Evolutionary conservation across 2,888 invertebrate genomes (phyloP), one percentile per base, ranked within the genome.

Genomic region (Heteropelma amictum): DNA sequence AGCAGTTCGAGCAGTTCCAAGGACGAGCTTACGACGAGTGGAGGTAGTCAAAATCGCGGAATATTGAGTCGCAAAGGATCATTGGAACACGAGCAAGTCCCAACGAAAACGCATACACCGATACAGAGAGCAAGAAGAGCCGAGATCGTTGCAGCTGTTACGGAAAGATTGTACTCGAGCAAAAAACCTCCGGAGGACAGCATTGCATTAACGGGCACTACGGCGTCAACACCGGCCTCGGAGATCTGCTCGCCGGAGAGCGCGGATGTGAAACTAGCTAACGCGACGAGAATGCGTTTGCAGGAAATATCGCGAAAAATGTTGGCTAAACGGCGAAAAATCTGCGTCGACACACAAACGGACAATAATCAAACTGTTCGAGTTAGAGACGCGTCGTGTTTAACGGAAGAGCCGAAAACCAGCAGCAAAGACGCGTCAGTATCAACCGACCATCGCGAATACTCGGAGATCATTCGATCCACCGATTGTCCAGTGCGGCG

Each of bases 131-230:
- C 83, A 1, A 92, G 92, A 84, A 89, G 93, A 82, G 92, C 93
- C 17, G 93, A 93, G 87, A 93, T 94, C 58, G 93, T 94, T 1
- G 93, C 94, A 2, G 93, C 93, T 0, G 94, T 94, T 1, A 94
- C 94, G 1, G 92, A 92, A 80, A 90, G 94, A 80, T 88, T 94
- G 10, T 94, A 94, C 83, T 91, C 92, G 0, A 93, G 84, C 38
- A 85, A 82, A 30, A 87, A 86, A 54, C 72, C 70, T 0, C 7
- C 72, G 1, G 87, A 85, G 19, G 87, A 88, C 2, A 49, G 23
- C 47, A 71, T 30, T 69, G 61, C 76, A n/a, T 38, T 65, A 30
- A 38, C 76, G 4, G 54, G 58, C 10, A 38, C 71, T 8, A 65
- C 61, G 33, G 61, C 64, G 8, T 65, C 79, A 10, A 54, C 80